A percentile compares a stretch with the other conserved stretches of the same genome.
Conservation (phyloP, 30 jellyfish, hydroid and myxozoan species). For the Hydractinia echinata region DNA sequence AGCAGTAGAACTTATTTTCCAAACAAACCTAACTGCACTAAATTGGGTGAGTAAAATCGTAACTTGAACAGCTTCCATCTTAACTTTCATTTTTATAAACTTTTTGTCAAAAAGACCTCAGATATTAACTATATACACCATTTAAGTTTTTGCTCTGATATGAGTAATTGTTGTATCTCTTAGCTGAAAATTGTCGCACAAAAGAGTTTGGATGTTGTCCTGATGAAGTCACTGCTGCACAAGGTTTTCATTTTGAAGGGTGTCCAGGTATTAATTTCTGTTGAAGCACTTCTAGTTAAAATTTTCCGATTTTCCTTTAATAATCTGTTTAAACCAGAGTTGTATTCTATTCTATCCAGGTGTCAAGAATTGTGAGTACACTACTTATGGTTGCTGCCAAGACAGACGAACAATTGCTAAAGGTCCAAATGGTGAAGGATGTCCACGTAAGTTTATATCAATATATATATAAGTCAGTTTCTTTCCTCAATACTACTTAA, state of each 20-base stretch:
- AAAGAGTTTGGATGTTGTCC: slow-evolving; percentile 71
- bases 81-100: too few species aligned
- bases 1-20: slow-evolving; percentile 39
- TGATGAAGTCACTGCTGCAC: slow-evolving; percentile 66
- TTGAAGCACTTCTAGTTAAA: neutral
- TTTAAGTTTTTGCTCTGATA: too few species aligned
- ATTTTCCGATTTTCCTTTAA: too few species aligned
- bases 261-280: slow-evolving; percentile 54
- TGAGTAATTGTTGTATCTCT: neutral
- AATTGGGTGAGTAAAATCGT: neutral
- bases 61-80: neutral
- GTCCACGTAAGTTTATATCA: slow-evolving; percentile 71
- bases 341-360: too few species aligned
- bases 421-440: slow-evolving; percentile 60
- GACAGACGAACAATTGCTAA: slow-evolving; percentile 60
- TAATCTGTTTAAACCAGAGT: too few species aligned
- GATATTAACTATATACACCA: too few species aligned
- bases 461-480: neutral
- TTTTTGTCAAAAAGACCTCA: neutral
- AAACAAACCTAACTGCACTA: slow-evolving; percentile 18
- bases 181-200: slow-evolving; percentile 48
- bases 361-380: slow-evolving; percentile 37
- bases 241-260: slow-evolving; percentile 53
- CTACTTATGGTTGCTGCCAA: slow-evolving; percentile 71
- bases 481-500: neutral